Percentiles rank a stretch among this genome's conserved stretches.
Evolutionary conservation across 2,797 vertebrate genomes (phyloP).

Genomic region (Paguma larvata): DNA sequence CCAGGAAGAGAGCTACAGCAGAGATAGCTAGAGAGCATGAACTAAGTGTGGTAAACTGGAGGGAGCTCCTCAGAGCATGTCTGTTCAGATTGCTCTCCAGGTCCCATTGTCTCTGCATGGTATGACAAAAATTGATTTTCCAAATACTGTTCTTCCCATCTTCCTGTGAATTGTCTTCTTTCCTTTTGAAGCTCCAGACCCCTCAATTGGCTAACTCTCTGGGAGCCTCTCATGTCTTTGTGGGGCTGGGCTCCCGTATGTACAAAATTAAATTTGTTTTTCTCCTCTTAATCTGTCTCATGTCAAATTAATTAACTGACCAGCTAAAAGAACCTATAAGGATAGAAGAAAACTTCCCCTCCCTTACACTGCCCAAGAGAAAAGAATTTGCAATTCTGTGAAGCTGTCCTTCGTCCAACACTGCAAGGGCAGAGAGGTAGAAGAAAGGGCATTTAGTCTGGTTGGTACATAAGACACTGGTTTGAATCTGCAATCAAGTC

Average conservation of each 20-base stretch:
- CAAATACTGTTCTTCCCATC: not conserved
- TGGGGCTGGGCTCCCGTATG: not conserved
- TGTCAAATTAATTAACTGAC: not conserved
- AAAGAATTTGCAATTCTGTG: conserved; percentile 67
- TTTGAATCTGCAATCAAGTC: conserved; percentile 66
- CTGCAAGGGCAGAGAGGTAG: conserved; percentile 39
- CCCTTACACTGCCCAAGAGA: conserved; percentile 1
- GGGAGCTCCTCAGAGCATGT: not conserved
- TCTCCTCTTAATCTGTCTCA: not conserved
- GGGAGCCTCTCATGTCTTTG: not conserved
- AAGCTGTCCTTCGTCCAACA: conserved; percentile 53
- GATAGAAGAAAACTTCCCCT: not conserved
- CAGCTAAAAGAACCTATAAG: not conserved
- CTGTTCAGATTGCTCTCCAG: not conserved
- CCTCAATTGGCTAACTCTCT: not conserved
- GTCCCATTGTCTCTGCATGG: not conserved
- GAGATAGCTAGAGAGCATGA: not conserved
- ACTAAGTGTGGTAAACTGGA: not conserved
- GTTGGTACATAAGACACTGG: not conserved
- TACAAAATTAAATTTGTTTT: not conserved
- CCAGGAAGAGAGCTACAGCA: not conserved
- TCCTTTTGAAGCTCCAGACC: not conserved
- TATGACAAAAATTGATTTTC: not conserved
- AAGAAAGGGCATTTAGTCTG: not conserved
- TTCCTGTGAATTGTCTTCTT: not conserved